A percentile compares a stretch with the other conserved stretches of the same genome.
These are phyloP conservation scores for Drosophila mulleri DNA, from an alignment of 2,888 invertebrate genomes.

Conservation along the genomic window DNA sequence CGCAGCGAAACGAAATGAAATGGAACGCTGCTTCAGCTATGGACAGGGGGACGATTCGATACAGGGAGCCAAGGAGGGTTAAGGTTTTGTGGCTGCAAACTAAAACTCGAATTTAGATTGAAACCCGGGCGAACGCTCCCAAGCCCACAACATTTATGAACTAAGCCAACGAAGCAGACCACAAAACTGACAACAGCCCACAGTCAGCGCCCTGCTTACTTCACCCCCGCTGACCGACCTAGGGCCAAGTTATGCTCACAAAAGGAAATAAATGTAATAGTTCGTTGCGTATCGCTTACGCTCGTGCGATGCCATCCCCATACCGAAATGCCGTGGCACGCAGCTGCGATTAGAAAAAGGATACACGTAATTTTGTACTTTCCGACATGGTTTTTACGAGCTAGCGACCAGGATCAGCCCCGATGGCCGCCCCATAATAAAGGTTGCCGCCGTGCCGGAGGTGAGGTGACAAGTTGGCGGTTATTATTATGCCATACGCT, in stretches of 20 bases:
- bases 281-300: conserved; percentile 53
- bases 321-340: conserved; percentile 24
- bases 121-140: conserved; percentile 36
- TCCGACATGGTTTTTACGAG: conserved; percentile 71
- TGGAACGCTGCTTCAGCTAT: conserved; percentile 6
- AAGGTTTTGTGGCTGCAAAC: conserved; percentile 4
- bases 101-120: conserved; percentile 31
- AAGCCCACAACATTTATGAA: conserved; percentile 67
- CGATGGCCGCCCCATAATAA: conserved; percentile 46
- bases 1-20: conserved; percentile 40
- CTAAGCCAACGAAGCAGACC: conserved; percentile 59
- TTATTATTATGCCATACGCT: conserved; percentile 77
- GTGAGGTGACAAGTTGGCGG: conserved; percentile 77
- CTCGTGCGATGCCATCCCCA: neutral
- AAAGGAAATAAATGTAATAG: conserved; percentile 75
- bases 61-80: neutral
- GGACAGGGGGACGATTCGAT: neutral
- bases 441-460: conserved; percentile 52
- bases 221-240: no score
- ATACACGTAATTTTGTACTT: conserved; percentile 75
- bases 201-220: neutral
- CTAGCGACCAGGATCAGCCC: conserved; percentile 20
- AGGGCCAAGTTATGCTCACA: conserved; percentile 26
- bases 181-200: conserved; percentile 58
- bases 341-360: conserved; percentile 76